phyloP scores from a whole-genome alignment of 2,113 vertebrate species.

The Pagrus major region DNA sequence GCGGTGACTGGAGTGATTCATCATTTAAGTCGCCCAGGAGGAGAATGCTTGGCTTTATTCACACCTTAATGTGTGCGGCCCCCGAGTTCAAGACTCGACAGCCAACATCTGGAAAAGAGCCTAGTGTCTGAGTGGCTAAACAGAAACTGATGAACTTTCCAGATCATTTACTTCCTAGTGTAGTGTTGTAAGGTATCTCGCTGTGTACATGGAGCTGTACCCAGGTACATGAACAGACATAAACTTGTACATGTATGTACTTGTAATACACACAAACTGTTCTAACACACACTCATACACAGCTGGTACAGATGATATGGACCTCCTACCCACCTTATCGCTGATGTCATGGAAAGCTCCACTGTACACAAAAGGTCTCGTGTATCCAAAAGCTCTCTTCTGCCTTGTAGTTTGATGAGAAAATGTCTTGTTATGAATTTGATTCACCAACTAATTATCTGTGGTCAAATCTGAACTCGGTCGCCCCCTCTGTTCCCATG shows the following conservation, averaged over 20 bases:
- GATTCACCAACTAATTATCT: constrained; percentile 55
- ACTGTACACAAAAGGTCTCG: constrained; percentile 16
- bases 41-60: constrained; percentile 36
- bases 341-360: constrained; percentile 38
- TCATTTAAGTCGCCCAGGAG: constrained; percentile 50
- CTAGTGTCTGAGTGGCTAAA: constrained; percentile 21
- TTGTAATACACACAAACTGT: background rate
- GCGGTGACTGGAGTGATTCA: constrained; percentile 51
- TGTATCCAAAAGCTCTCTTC: constrained; percentile 35
- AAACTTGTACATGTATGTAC: background rate
- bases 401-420: constrained; percentile 37
- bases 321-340: background rate
- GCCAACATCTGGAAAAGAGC: constrained; percentile 66
- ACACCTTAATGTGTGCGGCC: constrained; percentile 32
- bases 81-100: constrained; percentile 13
- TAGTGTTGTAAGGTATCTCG: constrained; percentile 5
- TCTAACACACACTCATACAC: constrained; percentile 12
- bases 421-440: constrained; percentile 52
- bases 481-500: constrained; percentile 75
- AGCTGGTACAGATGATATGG: constrained; percentile 20
- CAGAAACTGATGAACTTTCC: constrained; percentile 58
- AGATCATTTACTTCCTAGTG: constrained; percentile 46
- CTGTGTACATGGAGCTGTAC: background rate
- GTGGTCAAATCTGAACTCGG: constrained; percentile 42
- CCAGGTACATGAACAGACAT: background rate